Evolutionary conservation across 2,113 vertebrate genomes (phyloP), one percentile per base, ranked within the genome.

Genomic region (Proteles cristata): DNA sequence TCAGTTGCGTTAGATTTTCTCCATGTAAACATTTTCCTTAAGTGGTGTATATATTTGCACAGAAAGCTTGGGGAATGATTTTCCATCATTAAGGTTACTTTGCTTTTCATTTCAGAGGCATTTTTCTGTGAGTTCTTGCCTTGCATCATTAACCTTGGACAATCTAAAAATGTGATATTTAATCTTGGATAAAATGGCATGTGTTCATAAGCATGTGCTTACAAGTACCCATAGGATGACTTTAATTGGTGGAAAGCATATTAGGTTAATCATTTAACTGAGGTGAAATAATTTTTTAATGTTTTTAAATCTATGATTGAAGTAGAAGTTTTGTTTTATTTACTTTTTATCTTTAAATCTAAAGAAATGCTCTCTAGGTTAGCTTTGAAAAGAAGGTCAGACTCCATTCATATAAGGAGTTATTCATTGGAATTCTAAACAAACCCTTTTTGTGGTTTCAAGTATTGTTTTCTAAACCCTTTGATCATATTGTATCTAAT

Each of bases 161-260:
- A 97, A 91, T 50, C 19, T 48, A 79, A 76, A 92, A 93, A 96
- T 80, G 11, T 89, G 48, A 84, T 43, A 66, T 95, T 94, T 95
- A 77, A 93, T 94, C 50, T 79, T 96, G 73, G 23, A 74, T 95
- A 80, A 93, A 92, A 48, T 90, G 7, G 1, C 31, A 63, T 85
- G 35, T 91, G 14, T 83, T 83, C 94, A 9, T 50, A 74, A 58
- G 50, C 74, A 77, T 17, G 76, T 79, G 48, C 76, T 79, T 53
- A 10, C 53, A 35, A 65, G 31, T 28, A 79, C 48, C 28, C 48
- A 12, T 71, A 83, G 39, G 39, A 63, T 86, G 23, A n/a, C 39
- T 93, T 86, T 45, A 33, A 73, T 73, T 84, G 73, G 17, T 97
- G 48, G 50, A 63, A 82, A 82, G 26, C 2, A 4, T 94, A 25